Percentiles rank a stretch among this genome's conserved stretches.
Conservation (phyloP, 64 coral and sea anemone species). For the Anthopleura sola region DNA sequence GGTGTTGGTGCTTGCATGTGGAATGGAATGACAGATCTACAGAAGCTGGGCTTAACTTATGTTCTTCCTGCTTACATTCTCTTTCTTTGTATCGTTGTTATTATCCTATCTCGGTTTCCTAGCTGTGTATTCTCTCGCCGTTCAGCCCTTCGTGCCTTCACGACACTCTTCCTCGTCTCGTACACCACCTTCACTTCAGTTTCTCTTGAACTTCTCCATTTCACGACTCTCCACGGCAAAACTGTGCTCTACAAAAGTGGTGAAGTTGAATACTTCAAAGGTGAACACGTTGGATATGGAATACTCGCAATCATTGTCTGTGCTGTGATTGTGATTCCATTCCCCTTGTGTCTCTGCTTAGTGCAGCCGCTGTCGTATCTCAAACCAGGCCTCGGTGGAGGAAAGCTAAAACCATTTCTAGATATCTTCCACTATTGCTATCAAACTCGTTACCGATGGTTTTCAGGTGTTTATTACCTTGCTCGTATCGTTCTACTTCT, state of each 20-base stretch:
- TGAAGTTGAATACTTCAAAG: constrained; percentile 32
- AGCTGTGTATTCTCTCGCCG: constrained; percentile 12
- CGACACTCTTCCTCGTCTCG: constrained; percentile 38
- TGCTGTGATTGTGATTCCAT: constrained; percentile 30
- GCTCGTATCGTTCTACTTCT: constrained; percentile 32
- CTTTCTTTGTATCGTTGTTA: constrained; percentile 27
- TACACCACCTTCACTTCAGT: constrained; percentile 49
- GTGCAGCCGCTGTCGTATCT: constrained; percentile 17
- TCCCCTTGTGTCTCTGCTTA: constrained; percentile 14
- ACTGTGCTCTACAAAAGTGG: constrained; percentile 35
- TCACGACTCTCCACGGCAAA: constrained; percentile 6
- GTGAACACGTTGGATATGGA: constrained; percentile 15
- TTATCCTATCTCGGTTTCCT: constrained; percentile 1
- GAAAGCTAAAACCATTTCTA: constrained; percentile 35
- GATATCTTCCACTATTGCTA: constrained; percentile 50
- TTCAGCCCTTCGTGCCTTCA: constrained; percentile 38
- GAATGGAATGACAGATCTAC: constrained; percentile 50
- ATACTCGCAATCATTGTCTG: constrained; percentile 28
- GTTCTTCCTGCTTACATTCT: constrained; percentile 49
- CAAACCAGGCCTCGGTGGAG: constrained; percentile 15
- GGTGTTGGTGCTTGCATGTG: constrained; percentile 53
- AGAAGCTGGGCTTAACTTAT: constrained; percentile 43
- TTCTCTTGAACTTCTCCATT: constrained; percentile 42
- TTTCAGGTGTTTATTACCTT: constrained; percentile 43
- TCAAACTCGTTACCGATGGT: constrained; percentile 28